Base-by-base conservation (phyloP, 2,797 vertebrate genomes). In the Enteromius fasciolatus region DNA sequence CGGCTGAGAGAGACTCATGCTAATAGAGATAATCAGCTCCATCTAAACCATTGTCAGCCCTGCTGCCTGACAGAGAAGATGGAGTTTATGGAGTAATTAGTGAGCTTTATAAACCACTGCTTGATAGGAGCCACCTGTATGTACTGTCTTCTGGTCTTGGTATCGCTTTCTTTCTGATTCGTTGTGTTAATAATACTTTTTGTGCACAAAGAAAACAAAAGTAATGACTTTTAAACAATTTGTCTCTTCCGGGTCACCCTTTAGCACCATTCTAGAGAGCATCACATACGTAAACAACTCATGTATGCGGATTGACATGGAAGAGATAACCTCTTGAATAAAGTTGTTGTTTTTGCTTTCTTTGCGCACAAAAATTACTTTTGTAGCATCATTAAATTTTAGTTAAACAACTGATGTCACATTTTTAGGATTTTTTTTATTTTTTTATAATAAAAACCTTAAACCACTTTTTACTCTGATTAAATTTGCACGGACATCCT, bases 71-170 rank as follows among this genome's bases (percentile, higher is more conserved):
- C 67, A 80, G 80, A 31, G 66, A 78, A 64, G 57, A 76, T 48
- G 41, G 14, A 66, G 67, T 84, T 86, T 83, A 86, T 46, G 54
- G 76, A 76, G 76, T 77, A 78, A 85, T 86, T 83, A 83, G 44
- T 48, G 68, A 81, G 50, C n/a, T 15, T 52, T 74, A 80, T 82
- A 85, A 80, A 85, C 76, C 83, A 77, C 31, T 52, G 76, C 69
- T 25, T 85, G 69, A 80, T 69, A 48, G 28, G 76, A 81, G 78
- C 78, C 83, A 84, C 85, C 83, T 81, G 83, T 66, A 46, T 28
- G 28, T 78, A 44, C 48, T 20, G 20, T 20, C 33, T 33, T 44
- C 31, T 61, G 44, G 10, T 12, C 25, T 69, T 44, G 15, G 20
- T 41, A 50, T 64, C 17, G 18, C 14, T 23, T 48, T 69, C 73